Evolutionary conservation across 2,113 vertebrate species (phyloP).

Genomic region (Shinisaurus crocodilurus): DNA sequence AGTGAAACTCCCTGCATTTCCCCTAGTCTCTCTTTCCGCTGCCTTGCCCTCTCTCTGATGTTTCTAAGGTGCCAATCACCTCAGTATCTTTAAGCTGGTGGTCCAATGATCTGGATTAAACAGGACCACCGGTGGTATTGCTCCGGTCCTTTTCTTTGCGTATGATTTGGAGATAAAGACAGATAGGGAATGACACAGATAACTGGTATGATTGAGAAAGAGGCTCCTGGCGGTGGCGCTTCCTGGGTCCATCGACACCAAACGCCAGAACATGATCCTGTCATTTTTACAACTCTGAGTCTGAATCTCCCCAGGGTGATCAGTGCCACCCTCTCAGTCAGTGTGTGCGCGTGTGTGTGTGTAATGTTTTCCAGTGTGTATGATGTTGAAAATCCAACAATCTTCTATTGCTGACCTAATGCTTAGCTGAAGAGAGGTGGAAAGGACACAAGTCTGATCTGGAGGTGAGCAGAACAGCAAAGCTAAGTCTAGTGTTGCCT

Average conservation of each 20-base stretch:
- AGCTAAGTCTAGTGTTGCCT: background rate
- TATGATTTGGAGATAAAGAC: slow-evolving; percentile 47
- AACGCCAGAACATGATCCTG: slow-evolving; percentile 49
- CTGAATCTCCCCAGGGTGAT: slow-evolving; percentile 56
- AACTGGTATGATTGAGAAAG: slow-evolving; percentile 60
- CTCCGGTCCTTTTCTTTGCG: slow-evolving; percentile 48
- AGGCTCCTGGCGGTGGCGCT: slow-evolving; percentile 28
- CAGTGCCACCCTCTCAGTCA: slow-evolving; percentile 55
- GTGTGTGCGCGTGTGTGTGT: background rate
- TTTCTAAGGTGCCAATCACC: slow-evolving; percentile 57
- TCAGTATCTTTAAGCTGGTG: slow-evolving; percentile 57
- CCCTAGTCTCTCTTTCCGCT: background rate
- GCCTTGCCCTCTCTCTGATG: slow-evolving; percentile 40
- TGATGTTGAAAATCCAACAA: slow-evolving; percentile 52
- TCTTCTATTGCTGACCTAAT: slow-evolving; percentile 42
- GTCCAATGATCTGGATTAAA: slow-evolving; percentile 55
- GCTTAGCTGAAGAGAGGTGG: background rate
- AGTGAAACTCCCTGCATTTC: background rate
- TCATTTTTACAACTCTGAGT: slow-evolving; percentile 69
- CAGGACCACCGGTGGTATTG: rapidly evolving
- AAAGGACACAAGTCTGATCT: background rate
- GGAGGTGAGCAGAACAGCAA: background rate
- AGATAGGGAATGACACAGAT: slow-evolving; percentile 53
- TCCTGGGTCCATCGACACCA: slow-evolving; percentile 30
- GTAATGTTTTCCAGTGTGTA: background rate